phyloP scores from a whole-genome alignment of 2,888 invertebrate genomes.

The Lasioglossum morio region DNA sequence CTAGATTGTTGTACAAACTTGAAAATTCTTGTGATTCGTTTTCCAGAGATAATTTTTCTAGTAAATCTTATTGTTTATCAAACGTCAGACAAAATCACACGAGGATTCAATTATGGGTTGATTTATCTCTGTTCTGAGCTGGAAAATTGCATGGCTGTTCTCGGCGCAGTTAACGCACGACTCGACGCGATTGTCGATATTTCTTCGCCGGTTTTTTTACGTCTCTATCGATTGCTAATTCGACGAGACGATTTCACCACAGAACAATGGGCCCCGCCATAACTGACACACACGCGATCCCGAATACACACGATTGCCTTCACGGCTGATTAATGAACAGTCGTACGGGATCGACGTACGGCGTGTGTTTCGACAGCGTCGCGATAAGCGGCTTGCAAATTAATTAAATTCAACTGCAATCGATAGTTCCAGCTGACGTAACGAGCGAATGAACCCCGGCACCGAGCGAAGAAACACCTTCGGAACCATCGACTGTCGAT shows the following conservation, averaged over 20 bases:
- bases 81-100: too few species aligned
- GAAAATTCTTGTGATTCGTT: too few species aligned
- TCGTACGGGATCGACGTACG: slow-evolving; percentile 34
- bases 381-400: slow-evolving; percentile 57
- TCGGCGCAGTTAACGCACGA: not conserved
- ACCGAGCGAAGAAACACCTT: not conserved
- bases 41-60: too few species aligned
- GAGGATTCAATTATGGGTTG: not conserved
- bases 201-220: not conserved
- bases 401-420: slow-evolving; percentile 58
- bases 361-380: slow-evolving; percentile 40
- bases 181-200: not conserved
- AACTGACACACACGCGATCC: not conserved
- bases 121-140: not conserved
- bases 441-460: slow-evolving; percentile 30
- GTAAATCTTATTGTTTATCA: too few species aligned
- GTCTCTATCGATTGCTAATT: slow-evolving; percentile 4
- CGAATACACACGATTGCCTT: slow-evolving; percentile 13
- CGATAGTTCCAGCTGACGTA: slow-evolving; percentile 52
- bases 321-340: slow-evolving; percentile 46
- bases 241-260: slow-evolving; percentile 8
- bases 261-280: not conserved
- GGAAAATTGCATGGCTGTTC: not conserved
- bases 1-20: too few species aligned
- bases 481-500: not conserved